Evolutionary conservation across 2,113 vertebrate genomes (phyloP).

Genomic region (Xerus inauris): DNA sequence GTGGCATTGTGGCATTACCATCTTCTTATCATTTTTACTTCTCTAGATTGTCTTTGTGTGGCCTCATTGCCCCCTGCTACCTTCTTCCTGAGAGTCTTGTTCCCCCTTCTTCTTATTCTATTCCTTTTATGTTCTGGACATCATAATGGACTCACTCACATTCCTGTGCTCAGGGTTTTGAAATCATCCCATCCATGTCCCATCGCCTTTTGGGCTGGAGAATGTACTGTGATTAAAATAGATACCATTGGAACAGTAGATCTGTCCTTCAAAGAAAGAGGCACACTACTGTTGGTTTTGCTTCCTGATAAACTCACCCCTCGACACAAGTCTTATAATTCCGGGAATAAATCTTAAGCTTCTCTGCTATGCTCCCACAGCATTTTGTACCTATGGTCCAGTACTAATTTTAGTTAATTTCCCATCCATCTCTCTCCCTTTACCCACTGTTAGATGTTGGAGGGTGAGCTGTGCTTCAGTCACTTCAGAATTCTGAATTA

Average conservation of each 20-base stretch:
- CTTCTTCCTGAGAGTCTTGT: neutral
- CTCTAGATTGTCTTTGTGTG: conserved; percentile 13
- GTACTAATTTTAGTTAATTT: neutral
- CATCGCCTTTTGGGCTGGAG: neutral
- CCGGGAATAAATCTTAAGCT: neutral
- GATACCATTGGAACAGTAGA: neutral
- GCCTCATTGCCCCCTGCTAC: neutral
- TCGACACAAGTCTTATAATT: neutral
- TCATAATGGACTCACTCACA: neutral
- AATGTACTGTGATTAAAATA: neutral
- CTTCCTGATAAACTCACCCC: neutral
- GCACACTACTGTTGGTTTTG: neutral
- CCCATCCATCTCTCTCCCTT: neutral
- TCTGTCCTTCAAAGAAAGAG: neutral
- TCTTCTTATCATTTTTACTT: neutral
- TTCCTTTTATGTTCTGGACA: neutral
- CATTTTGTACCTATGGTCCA: neutral
- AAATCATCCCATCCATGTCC: neutral
- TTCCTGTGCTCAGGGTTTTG: neutral
- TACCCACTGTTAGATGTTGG: neutral
- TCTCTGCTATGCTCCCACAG: neutral
- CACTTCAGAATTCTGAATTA: neutral
- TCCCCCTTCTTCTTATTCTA: neutral
- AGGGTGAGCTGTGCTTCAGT: neutral
- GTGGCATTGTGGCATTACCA: neutral